These are phyloP conservation scores for Cheilosia variabilis DNA, from an alignment of 2,888 invertebrate genomes.

Conservation along the genomic window DNA sequence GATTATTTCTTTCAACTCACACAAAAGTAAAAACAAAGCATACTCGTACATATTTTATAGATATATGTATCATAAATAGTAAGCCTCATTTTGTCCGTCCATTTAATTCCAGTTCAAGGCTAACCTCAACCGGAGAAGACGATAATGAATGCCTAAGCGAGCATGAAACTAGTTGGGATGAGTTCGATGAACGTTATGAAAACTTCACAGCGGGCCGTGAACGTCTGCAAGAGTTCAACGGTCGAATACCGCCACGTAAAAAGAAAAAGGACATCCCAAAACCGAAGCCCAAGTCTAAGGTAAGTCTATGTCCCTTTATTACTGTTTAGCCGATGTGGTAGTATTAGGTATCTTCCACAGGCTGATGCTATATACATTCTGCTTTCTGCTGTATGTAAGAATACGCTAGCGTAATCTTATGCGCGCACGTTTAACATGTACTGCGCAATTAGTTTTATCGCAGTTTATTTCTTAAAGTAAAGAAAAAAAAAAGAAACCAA, in stretches of 20 bases:
- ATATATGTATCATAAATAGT: not conserved
- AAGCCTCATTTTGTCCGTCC: constrained; percentile 51
- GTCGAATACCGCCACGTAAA: constrained; percentile 83
- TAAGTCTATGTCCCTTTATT: constrained; percentile 66
- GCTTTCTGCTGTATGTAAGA: not conserved
- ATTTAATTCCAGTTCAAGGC: constrained; percentile 80
- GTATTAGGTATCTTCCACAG: too few relatives aligned
- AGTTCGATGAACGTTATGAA: constrained; percentile 83
- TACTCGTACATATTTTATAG: not conserved
- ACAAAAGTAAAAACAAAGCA: constrained; percentile 10
- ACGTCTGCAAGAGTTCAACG: constrained; percentile 83
- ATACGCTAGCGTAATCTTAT: constrained; percentile 61
- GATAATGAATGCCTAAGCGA: constrained; percentile 83
- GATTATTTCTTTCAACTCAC: not conserved
- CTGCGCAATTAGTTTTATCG: constrained; percentile 76
- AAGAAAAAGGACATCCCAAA: constrained; percentile 82
- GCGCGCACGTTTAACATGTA: constrained; percentile 75
- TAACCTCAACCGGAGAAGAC: constrained; percentile 83
- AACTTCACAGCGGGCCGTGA: constrained; percentile 83
- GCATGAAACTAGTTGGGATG: constrained; percentile 83
- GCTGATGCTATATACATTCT: not conserved
- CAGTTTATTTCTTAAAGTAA: constrained; percentile 60
- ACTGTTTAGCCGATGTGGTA: not conserved
- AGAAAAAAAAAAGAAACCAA: constrained; percentile 36
- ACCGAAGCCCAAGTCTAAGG: constrained; percentile 79